These are phyloP conservation scores for Nestor notabilis DNA, from an alignment of 2,113 vertebrate species.

Conservation along the genomic window DNA sequence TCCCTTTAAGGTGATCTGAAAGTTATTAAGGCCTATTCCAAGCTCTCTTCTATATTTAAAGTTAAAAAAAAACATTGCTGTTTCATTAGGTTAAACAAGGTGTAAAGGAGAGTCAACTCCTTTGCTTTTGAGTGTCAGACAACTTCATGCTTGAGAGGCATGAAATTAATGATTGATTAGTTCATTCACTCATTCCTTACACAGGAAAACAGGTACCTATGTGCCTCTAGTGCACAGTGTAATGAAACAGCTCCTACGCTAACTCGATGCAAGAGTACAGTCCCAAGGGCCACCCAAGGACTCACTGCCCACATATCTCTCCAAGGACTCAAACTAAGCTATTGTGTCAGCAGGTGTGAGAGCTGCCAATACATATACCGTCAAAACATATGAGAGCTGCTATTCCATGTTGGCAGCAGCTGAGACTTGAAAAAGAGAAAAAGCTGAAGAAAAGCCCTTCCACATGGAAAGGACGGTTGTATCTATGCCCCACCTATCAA, in stretches of 20 bases:
- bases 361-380: background rate
- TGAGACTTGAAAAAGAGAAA: background rate
- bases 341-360: fast-evolving
- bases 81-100: slow-evolving; percentile 23
- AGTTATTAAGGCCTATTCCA: background rate
- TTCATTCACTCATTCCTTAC: background rate
- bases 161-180: slow-evolving; percentile 58
- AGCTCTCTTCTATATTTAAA: background rate
- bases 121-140: slow-evolving; percentile 4
- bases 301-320: background rate
- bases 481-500: background rate
- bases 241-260: slow-evolving; percentile 5
- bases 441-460: background rate
- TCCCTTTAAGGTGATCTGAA: background rate
- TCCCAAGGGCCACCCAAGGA: background rate
- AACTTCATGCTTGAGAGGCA: slow-evolving; percentile 11
- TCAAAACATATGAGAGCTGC: background rate
- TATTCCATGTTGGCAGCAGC: background rate
- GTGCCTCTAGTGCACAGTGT: background rate
- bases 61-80: background rate
- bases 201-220: background rate
- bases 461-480: background rate
- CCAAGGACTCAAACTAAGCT: background rate
- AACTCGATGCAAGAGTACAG: background rate
- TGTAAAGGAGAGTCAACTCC: background rate